Evolutionary conservation across 2,888 invertebrate species (phyloP).

Genomic region (Vannuccia rotundouncinata): DNA sequence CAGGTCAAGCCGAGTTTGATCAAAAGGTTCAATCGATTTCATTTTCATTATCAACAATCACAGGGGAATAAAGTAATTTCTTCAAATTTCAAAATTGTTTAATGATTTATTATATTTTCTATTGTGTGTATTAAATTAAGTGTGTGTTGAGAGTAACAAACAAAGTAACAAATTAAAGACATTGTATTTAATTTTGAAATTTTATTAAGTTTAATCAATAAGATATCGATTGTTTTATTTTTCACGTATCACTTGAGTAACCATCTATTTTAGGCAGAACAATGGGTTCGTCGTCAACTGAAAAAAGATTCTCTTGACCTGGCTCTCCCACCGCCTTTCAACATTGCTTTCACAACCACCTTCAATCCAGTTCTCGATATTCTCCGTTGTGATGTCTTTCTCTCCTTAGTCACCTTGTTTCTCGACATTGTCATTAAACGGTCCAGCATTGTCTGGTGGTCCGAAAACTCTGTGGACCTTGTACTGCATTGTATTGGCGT

Average conservation of each 20-base stretch:
- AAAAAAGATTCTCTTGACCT: not conserved
- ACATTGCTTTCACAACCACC: conserved; percentile 70
- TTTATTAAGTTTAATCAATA: too few species aligned
- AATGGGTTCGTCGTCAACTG: not conserved
- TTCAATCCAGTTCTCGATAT: conserved; percentile 75
- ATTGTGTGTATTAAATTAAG: too few species aligned
- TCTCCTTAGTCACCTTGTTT: not conserved
- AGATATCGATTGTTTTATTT: too few species aligned
- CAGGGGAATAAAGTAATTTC: not conserved
- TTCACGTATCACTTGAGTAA: too few species aligned
- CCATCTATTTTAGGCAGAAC: conserved; percentile 2
- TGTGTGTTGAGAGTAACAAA: too few species aligned
- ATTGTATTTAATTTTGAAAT: too few species aligned
- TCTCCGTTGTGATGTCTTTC: conserved; percentile 71
- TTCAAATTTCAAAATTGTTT: too few species aligned
- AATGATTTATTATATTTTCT: too few species aligned
- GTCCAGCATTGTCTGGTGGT: not conserved
- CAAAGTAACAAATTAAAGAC: too few species aligned
- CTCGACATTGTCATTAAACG: not conserved
- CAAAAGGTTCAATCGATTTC: not conserved
- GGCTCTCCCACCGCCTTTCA: conserved; percentile 64
- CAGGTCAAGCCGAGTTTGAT: not conserved
- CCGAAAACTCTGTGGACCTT: not conserved
- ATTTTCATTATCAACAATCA: not conserved
- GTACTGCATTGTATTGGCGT: not conserved